A percentile compares a stretch with the other conserved stretches of the same genome.
phyloP scores from a whole-genome alignment of 2,888 invertebrate genomes.

The Drosophila phalerata region DNA sequence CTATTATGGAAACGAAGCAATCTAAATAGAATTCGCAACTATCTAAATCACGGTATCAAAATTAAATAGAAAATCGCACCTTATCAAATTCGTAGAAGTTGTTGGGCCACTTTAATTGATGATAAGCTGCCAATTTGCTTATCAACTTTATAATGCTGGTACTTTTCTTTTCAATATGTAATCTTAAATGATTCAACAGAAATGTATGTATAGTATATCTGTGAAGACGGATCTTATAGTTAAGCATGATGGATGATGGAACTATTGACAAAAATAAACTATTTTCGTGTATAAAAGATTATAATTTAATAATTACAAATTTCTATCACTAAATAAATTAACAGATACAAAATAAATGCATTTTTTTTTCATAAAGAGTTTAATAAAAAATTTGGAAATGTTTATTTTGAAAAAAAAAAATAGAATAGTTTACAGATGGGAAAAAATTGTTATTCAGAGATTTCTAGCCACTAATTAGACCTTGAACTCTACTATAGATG shows the following conservation, averaged over 20 bases:
- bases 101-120: conserved; percentile 13
- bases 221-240: neutral
- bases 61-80: conserved; percentile 36
- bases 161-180: conserved; percentile 7
- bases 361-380: neutral
- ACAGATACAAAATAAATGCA: neutral
- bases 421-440: too few relatives aligned
- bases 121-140: conserved; percentile 27
- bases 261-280: neutral
- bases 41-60: conserved; percentile 26
- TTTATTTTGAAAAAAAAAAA: too few relatives aligned
- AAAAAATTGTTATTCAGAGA: too few relatives aligned
- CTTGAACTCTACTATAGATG: too few relatives aligned
- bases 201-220: neutral
- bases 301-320: neutral
- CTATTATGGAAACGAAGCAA: neutral
- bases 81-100: conserved; percentile 37
- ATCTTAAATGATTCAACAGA: neutral
- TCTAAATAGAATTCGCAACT: neutral
- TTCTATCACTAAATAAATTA: neutral
- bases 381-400: too few relatives aligned
- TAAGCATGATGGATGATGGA: neutral
- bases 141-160: conserved; percentile 19
- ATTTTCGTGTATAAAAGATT: neutral
- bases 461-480: too few relatives aligned